phyloP scores from a whole-genome alignment of 1,140 invertebrate species.

The Limonius californicus region DNA sequence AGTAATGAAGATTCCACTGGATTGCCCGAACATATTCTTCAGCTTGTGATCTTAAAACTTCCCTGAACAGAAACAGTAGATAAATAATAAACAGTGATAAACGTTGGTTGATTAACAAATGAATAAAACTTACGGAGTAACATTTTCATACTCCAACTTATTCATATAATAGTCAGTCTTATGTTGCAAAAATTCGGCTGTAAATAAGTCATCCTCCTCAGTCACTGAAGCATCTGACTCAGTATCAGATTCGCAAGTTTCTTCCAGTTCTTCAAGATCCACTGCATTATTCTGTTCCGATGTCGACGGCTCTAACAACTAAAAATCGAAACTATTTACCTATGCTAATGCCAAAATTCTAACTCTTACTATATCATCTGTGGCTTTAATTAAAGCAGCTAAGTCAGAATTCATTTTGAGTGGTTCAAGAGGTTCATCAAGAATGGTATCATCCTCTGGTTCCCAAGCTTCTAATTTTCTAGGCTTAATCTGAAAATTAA shows the following conservation, averaged over 20 bases:
- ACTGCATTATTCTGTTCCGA: background rate
- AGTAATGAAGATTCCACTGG: constrained; percentile 96
- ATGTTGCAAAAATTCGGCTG: constrained; percentile 77
- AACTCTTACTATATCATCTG: constrained; percentile 59
- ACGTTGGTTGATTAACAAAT: too few species aligned
- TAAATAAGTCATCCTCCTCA: constrained; percentile 56
- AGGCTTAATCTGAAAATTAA: too few species aligned
- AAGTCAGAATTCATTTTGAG: constrained; percentile 47
- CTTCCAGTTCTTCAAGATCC: background rate
- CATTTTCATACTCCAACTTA: constrained; percentile 77
- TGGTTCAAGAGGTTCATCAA: constrained; percentile 30
- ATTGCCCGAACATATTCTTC: constrained; percentile 87
- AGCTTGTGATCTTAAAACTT: constrained; percentile 75
- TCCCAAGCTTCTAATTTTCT: constrained; percentile 17
- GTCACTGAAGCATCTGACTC: constrained; percentile 23
- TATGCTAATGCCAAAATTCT: constrained; percentile 29
- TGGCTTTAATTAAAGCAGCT: constrained; percentile 57
- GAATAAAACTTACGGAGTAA: constrained; percentile 62
- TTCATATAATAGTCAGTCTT: constrained; percentile 90
- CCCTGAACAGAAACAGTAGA: too few species aligned
- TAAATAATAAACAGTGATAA: too few species aligned
- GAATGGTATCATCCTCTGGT: constrained; percentile 23
- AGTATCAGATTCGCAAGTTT: constrained; percentile 15
- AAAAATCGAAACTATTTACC: background rate
- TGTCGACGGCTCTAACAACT: background rate